Base-by-base conservation (phyloP, 2,113 vertebrate species). In the Triplophysa tibetana region DNA sequence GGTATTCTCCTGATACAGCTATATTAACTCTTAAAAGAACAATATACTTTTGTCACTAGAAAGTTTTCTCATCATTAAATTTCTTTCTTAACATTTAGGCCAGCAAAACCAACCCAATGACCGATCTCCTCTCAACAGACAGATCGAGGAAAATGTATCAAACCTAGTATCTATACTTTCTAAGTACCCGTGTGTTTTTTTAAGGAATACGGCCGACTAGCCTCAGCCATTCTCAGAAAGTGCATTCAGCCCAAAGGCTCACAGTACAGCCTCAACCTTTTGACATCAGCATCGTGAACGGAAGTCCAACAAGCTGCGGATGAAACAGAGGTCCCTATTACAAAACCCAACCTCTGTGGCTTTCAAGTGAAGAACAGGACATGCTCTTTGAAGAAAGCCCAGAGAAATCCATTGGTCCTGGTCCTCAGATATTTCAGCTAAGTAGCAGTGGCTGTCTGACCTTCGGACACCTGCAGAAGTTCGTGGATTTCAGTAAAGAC, bases 341-440 rank as follows among this genome's bases (percentile, higher is more conserved):
- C 24, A 52, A 65, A 24, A 10, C 13, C 12, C 38, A 52, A 50
- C 41, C 13, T 43, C 61, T 54, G 45, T 67, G 58, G 52, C 50
- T 66, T 45, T 41, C 16, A 19, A 75, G 67, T 56, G 73, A 77
- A 77, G 63, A 67, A 79, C 64, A 66, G 64, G 65, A 65, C 65
- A 66, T 75, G 45, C 64, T 76, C 50, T 80, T 72, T n/a, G 41
- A 80, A 24, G 50, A 77, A 70, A 72, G 72, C 60, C 8, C 66
- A 76, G 72, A 26, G 63, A 66, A 62, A 76, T 66, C 66, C 72
- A 48, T n/a, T 50, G 45, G 58, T 41, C 65, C 48, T 43, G 29
- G 58, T 52, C 66, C 75, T 83, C 52, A 60, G 72, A 78, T 72
- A 70, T 48, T 58, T 41, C 26, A 24, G 61, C 75, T 76, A 80